phyloP scores from a whole-genome alignment of 2,797 vertebrate species.

The Characodon lateralis region DNA sequence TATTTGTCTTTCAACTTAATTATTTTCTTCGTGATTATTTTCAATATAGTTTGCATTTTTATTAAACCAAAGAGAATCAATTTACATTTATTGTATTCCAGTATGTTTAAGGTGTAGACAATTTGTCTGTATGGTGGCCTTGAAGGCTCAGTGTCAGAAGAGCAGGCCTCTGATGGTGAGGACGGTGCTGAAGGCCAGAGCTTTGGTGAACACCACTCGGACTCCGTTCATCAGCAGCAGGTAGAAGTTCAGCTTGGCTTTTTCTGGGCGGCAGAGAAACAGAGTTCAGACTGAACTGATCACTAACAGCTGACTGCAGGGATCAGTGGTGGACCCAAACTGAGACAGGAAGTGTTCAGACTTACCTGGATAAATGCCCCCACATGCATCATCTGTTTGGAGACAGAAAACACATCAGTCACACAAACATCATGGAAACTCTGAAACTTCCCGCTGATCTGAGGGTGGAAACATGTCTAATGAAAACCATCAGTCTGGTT shows the following conservation, averaged over 20 bases:
- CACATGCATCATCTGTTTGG: not conserved
- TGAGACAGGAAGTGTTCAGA: not conserved
- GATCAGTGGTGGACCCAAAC: not conserved
- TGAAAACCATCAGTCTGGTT: not conserved
- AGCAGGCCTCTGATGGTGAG: slow-evolving; percentile 68
- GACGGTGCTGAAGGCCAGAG: slow-evolving; percentile 66
- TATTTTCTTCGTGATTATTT: no score
- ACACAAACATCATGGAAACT: not conserved
- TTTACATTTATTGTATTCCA: no score
- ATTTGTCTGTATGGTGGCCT: not conserved
- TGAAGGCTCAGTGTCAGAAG: slow-evolving; percentile 16
- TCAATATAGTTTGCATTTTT: no score
- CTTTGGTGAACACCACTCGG: slow-evolving; percentile 71
- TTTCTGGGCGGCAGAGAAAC: slow-evolving; percentile 33
- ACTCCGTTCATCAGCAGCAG: slow-evolving; percentile 67
- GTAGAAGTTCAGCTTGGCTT: slow-evolving; percentile 51
- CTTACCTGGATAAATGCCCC: slow-evolving; percentile 31
- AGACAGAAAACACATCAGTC: not conserved
- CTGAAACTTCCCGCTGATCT: not conserved
- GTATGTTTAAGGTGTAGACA: no score
- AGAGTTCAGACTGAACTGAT: not conserved
- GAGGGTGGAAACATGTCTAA: not conserved
- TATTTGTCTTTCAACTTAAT: no score
- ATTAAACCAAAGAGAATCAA: no score
- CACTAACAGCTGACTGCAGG: no score